These are phyloP conservation scores for Episyrphus balteatus DNA, from an alignment of 1,140 invertebrate genomes.

Conservation along the genomic window DNA sequence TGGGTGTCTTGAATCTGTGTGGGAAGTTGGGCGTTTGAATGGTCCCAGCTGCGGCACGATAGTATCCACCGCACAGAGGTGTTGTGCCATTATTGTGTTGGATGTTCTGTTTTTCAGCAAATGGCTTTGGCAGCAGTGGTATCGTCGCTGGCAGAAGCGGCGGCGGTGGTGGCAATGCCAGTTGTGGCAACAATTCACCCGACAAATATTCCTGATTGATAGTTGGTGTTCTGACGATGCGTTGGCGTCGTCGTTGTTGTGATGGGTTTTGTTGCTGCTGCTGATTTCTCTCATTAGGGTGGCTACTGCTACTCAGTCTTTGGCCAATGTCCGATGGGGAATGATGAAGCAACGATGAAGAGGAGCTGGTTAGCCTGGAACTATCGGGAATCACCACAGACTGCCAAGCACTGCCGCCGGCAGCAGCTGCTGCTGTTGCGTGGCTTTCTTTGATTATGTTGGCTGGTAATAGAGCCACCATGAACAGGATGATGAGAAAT, in stretches of 20 bases:
- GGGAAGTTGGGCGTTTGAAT: slow-evolving; percentile 79
- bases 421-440: too few relatives aligned
- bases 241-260: neutral
- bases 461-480: slow-evolving; percentile 1
- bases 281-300: too few relatives aligned
- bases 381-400: too few relatives aligned
- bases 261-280: neutral
- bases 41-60: slow-evolving; percentile 50
- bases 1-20: slow-evolving; percentile 60
- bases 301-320: too few relatives aligned
- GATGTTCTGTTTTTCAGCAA: slow-evolving; percentile 8
- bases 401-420: too few relatives aligned
- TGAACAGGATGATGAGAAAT: neutral
- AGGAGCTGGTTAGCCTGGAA: too few relatives aligned
- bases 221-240: neutral
- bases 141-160: slow-evolving; percentile 18
- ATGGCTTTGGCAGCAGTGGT: too few relatives aligned
- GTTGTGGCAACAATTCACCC: slow-evolving; percentile 12
- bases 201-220: slow-evolving; percentile 19
- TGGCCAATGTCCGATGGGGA: too few relatives aligned
- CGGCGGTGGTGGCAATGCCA: slow-evolving; percentile 30
- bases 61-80: slow-evolving; percentile 47
- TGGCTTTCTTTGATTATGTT: neutral
- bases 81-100: neutral
- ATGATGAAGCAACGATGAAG: neutral